Evolutionary conservation across 2,113 vertebrate species (phyloP).

Genomic region (Ornithorhynchus anatinus): DNA sequence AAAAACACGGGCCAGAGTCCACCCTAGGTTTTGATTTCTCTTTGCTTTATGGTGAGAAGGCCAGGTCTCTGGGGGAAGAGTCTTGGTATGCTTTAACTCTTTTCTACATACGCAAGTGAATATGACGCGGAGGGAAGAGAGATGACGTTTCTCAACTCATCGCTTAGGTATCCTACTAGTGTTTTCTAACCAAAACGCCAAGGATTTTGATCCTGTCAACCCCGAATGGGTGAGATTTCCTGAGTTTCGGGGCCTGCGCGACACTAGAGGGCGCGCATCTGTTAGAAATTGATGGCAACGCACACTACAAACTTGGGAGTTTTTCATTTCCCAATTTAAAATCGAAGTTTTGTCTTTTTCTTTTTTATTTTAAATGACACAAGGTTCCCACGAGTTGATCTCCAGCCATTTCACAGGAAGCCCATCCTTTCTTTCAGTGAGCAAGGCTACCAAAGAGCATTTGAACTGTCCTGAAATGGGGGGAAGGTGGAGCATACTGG

Average conservation of each 20-base stretch:
- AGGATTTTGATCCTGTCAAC: not conserved
- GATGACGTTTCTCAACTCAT: not conserved
- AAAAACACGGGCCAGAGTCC: too few relatives aligned
- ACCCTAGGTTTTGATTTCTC: too few relatives aligned
- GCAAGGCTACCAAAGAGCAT: conserved; percentile 38
- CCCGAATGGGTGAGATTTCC: not conserved
- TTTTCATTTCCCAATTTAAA: conserved; percentile 64
- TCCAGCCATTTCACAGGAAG: conserved; percentile 23
- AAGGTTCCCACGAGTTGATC: conserved; percentile 35
- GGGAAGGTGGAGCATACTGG: conserved; percentile 44
- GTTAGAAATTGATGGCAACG: conserved; percentile 60
- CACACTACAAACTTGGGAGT: conserved; percentile 44
- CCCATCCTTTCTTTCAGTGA: conserved; percentile 25
- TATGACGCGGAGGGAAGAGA: not conserved
- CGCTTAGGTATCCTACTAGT: not conserved
- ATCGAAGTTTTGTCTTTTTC: conserved; percentile 52
- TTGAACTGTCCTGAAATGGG: conserved; percentile 42
- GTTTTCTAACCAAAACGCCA: not conserved
- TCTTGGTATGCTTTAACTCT: not conserved
- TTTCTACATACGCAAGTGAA: not conserved
- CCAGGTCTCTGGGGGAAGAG: not conserved
- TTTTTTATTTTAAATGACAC: not conserved
- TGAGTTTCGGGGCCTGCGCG: conserved; percentile 11
- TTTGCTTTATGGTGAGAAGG: not conserved
- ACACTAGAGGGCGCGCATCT: conserved; percentile 74